Base-by-base conservation (phyloP, 1,140 invertebrate species). In the Cyclina sinensis region DNA sequence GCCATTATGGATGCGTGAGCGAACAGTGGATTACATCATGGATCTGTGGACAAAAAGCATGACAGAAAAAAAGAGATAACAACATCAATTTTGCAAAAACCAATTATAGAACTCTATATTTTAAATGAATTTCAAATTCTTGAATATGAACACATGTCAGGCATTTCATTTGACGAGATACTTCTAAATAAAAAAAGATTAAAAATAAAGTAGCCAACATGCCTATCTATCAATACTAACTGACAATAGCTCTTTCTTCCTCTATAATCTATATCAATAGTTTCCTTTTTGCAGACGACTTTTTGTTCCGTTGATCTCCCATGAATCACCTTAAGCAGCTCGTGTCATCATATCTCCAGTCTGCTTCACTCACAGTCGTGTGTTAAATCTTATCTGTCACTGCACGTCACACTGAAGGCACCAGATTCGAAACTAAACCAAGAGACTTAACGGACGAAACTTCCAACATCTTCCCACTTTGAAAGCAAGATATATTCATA, bases 381-480 rank as follows among this genome's bases (percentile, higher is more conserved):
- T 7, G 21, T 54, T 54, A 18, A 3, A 54, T 54, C 21, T 18
- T 18, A 18, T 12, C 51, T 18, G 7, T 54, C 21, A n/a, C n/a
- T n/a, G n/a, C 9, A 54, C 51, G 21, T 54, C 7, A 14, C 4
- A n/a, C 2, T 54, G 21, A 65, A 65, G 59, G 59, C 59, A 65
- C 59, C 59, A 7, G 5, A 65, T 65, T 65, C 59, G 59, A 65
- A 65, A 65, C 59, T 65, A 65, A 65, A 30, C 30, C 27, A 27
- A 65, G 59, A 65, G 51, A 54, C 7, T 65, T n/a, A 30, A 30
- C 59, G n/a, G 30, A 65, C 59, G 59, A 65, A 65, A 65, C n/a
- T 1, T 30, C 2, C 7, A 54, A 54, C 51, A 18, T 12, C 3
- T 54, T 18, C 9, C 51, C 51, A 54, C 21, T 54, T 54, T 54